Percentiles rank a stretch among this genome's conserved stretches.
These are phyloP conservation scores for Morpho helenor DNA, from an alignment of 2,888 invertebrate species.

Conservation along the genomic window DNA sequence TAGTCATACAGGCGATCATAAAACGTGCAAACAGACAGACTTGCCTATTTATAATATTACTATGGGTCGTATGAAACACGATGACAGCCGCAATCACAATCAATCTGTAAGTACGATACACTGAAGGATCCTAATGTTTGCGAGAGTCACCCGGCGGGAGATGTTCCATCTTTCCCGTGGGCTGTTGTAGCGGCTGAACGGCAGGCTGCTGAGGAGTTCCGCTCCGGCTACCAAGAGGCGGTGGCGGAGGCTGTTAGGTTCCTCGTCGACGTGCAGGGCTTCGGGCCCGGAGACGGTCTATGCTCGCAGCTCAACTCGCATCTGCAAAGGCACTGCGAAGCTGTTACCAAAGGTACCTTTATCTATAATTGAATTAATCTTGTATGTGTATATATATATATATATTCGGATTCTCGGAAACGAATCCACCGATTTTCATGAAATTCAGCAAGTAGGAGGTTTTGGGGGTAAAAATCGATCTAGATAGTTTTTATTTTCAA, in stretches of 20 bases:
- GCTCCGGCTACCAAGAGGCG: conserved; percentile 94
- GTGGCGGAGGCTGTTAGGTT: conserved; percentile 93
- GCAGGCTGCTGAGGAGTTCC: conserved; percentile 69
- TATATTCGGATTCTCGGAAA: no score
- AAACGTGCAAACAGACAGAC: not conserved
- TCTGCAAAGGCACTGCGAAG: conserved; percentile 90
- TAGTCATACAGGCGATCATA: not conserved
- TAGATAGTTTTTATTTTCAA: no score
- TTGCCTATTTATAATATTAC: no score
- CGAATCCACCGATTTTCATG: no score
- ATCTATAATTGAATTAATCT: no score
- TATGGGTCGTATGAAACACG: not conserved
- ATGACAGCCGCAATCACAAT: conserved; percentile 17
- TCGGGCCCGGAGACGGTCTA: conserved; percentile 87
- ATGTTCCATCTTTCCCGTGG: conserved; percentile 54
- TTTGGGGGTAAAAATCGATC: no score
- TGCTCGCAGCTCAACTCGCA: conserved; percentile 90
- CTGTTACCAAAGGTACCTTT: conserved; percentile 72
- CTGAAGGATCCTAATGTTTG: conserved; percentile 55
- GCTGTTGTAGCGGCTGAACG: conserved; percentile 63
- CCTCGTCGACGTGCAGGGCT: conserved; percentile 91
- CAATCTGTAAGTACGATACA: conserved; percentile 22
- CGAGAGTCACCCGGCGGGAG: conserved; percentile 50
- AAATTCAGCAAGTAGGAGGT: no score
- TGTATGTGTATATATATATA: no score